Evolutionary conservation across 2,113 vertebrate species (phyloP), one percentile per base, ranked within the genome.

Genomic region (Nerophis lumbriciformis): DNA sequence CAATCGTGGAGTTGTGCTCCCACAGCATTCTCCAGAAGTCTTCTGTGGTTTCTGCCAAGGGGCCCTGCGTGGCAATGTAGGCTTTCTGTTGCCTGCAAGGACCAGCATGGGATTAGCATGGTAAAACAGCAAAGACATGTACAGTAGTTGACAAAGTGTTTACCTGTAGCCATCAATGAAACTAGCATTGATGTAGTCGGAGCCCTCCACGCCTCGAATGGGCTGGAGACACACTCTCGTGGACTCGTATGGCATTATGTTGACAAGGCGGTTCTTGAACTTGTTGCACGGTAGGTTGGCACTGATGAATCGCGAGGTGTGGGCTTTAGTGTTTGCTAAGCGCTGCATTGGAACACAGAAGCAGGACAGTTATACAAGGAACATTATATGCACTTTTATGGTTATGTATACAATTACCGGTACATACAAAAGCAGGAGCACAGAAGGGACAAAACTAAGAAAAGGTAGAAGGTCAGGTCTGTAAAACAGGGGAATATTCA

Each of bases 201-300:
- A 99, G 69, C 96, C 97, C 84, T 98, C 97, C 13, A 99, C 96
- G 76, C 95, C 96, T 82, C 97, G 90, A 73, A 99, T 99, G 63
- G 97, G 97, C 88, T 99, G 97, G 76, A 98, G 92, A 83, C 93
- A 95, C 76, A 99, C 95, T 71, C 96, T 93, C 61, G 97, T 99
- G 80, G 95, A 96, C 87, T 99, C 97, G 83, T 97, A 99, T 88
- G 97, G 97, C 97, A 99, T 99, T 85, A 99, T 98, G 92, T 99
- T 99, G 76, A 99, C 97, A 90, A 99, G 95, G 89, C 97, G 95
- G 85, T 99, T 99, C 92, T 99, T 99, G 89, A 99, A 99, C 92
- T 99, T 98, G 94, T 99, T 99, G 93, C 97, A 99, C 83, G 97
- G 94, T 82, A 99, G 95, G 87, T 99, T 99, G 94, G 97, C 97